A percentile compares a stretch with the other conserved stretches of the same genome.
Conservation (phyloP, 2,888 invertebrate genomes). For the Drosophila prolongata region DNA sequence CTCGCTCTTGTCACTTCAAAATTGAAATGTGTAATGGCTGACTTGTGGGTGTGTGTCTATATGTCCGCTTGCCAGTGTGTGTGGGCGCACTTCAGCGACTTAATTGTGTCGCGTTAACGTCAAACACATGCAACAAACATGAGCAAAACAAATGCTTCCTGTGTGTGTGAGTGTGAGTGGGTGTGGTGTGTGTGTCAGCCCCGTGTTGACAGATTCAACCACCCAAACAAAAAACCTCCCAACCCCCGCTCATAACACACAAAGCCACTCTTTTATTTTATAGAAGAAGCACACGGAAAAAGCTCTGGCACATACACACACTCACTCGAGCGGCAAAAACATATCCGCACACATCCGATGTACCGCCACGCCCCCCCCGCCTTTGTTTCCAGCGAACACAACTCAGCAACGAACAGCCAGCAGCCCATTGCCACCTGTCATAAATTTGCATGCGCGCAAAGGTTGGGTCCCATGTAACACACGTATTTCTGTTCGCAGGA, state of each 20-base stretch:
- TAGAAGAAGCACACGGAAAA: conserved; percentile 41
- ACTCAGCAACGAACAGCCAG: conserved; percentile 36
- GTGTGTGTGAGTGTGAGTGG: conserved; percentile 14
- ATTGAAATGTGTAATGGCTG: conserved; percentile 76
- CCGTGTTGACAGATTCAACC: conserved; percentile 77
- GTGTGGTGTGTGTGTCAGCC: conserved; percentile 21
- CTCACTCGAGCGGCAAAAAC: conserved; percentile 79
- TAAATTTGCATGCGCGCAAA: conserved; percentile 74
- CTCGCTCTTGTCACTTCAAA: conserved; percentile 57
- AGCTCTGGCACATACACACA: conserved; percentile 58
- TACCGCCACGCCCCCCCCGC: conserved; percentile 27
- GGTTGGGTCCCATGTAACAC: conserved; percentile 45
- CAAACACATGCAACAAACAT: conserved; percentile 80
- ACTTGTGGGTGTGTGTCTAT: conserved; percentile 15
- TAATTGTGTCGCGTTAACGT: conserved; percentile 80
- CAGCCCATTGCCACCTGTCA: conserved; percentile 74
- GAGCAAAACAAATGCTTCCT: conserved; percentile 71
- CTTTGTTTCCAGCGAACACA: conserved; percentile 24
- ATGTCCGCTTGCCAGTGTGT: conserved; percentile 5
- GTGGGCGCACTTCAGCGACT: conserved; percentile 77
- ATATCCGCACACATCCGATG: conserved; percentile 77
- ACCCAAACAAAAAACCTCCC: conserved; percentile 68
- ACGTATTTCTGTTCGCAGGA: conserved; percentile 9
- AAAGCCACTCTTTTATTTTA: conserved; percentile 77
- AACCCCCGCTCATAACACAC: conserved; percentile 30